Evolutionary conservation across 2,888 invertebrate genomes (phyloP).

Genomic region (Cheilosia vulpina): DNA sequence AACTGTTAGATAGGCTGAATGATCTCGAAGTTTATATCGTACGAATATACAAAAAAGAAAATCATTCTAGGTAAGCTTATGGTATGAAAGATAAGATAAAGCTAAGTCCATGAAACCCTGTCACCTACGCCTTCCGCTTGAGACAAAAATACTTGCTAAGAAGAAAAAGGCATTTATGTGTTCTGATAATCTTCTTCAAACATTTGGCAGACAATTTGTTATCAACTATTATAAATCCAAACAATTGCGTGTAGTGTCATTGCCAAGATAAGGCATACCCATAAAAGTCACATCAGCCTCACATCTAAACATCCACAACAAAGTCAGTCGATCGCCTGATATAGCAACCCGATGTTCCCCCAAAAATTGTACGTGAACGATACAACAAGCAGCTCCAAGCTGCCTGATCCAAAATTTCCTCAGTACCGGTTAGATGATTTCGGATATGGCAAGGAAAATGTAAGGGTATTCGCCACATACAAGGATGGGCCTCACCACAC

Average conservation of each 20-base stretch:
- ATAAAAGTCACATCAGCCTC: too few species aligned
- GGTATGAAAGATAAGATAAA: too few species aligned
- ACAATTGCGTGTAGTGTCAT: not conserved
- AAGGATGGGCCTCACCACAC: slow-evolving; percentile 72
- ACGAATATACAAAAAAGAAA: too few species aligned
- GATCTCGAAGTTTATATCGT: too few species aligned
- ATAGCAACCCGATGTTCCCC: slow-evolving; percentile 53
- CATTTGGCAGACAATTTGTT: not conserved
- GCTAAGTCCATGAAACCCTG: too few species aligned
- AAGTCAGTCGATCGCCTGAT: slow-evolving; percentile 1
- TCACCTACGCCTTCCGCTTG: too few species aligned
- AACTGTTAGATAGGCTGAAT: too few species aligned
- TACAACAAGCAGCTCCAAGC: slow-evolving; percentile 33
- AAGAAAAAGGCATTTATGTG: too few species aligned
- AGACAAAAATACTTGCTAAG: too few species aligned
- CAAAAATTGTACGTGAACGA: slow-evolving; percentile 45
- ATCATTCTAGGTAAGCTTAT: too few species aligned
- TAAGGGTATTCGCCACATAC: slow-evolving; percentile 72
- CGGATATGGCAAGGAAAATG: slow-evolving; percentile 75
- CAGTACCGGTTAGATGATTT: slow-evolving; percentile 74
- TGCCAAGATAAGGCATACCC: slow-evolving; percentile 14
- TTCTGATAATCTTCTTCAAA: slow-evolving; percentile 12
- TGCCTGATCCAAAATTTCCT: slow-evolving; percentile 69
- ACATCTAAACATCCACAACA: not conserved
- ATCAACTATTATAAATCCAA: slow-evolving; percentile 3